A percentile compares a stretch with the other conserved stretches of the same genome.
Conservation (phyloP, 2,113 vertebrate genomes). For the Muscicapa adusta region DNA sequence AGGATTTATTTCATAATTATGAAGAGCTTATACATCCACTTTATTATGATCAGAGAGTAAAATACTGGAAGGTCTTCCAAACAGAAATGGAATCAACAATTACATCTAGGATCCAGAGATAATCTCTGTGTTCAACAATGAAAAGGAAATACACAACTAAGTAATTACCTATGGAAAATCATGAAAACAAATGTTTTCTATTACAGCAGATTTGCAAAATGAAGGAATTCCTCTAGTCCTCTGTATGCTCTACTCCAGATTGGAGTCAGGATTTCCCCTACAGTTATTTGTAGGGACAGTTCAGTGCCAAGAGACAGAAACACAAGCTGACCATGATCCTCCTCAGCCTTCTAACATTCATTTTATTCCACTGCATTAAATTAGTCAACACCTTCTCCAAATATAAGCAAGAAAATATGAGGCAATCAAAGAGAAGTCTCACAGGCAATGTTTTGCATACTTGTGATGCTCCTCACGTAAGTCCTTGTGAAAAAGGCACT, state of each 20-base stretch:
- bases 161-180: neutral
- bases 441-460: neutral
- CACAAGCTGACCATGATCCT: neutral
- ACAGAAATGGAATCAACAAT: neutral
- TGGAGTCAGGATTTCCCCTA: neutral
- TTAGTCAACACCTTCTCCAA: neutral
- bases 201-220: neutral
- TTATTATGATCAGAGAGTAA: neutral
- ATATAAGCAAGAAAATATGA: neutral
- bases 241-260: neutral
- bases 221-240: neutral
- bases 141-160: neutral
- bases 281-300: neutral
- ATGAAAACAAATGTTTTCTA: neutral
- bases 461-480: neutral
- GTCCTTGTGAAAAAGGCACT: neutral
- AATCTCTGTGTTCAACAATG: neutral
- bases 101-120: neutral
- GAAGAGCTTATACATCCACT: neutral
- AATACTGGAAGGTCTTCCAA: neutral
- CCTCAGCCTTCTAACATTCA: neutral
- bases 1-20: slow-evolving; percentile 21
- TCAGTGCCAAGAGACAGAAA: neutral
- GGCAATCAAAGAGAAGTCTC: neutral
- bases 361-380: neutral